Base-by-base conservation (phyloP, 1,140 invertebrate species). In the Neelides sp. region DNA sequence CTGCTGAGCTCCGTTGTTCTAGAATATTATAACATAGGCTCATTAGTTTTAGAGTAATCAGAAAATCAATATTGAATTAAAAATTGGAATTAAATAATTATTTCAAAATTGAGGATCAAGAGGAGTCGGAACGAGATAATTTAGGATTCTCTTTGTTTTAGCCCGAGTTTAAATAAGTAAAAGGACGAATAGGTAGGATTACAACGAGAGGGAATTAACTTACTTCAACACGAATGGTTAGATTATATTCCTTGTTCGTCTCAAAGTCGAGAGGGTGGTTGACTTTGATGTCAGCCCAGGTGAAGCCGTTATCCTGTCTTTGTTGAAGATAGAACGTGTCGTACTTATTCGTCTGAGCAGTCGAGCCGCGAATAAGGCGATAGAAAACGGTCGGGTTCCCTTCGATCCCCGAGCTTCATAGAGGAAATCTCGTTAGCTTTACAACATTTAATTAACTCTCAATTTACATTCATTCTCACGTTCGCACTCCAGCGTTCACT, bases 1-100 rank as follows among this genome's bases (percentile, higher is more conserved):
- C 72, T 94, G 89, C 65, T 93, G 89, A 37, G 86, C 85, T 50
- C 89, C 89, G 70, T 94, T 93, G 70, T 95, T 94, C 88, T 93
- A 62, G 50, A 54, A 49, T 17, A 45, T 28, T 44, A 50, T n/a
- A n/a, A n/a, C n/a, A n/a, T n/a, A n/a, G n/a, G n/a, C n/a, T n/a
- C n/a, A n/a, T n/a, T n/a, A n/a, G n/a, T n/a, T n/a, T n/a, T n/a
- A n/a, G n/a, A n/a, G n/a, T n/a, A n/a, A n/a, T n/a, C n/a, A n/a
- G n/a, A n/a, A n/a, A n/a, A n/a, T n/a, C n/a, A n/a, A n/a, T n/a
- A n/a, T n/a, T n/a, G n/a, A n/a, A n/a, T n/a, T n/a, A n/a, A n/a
- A n/a, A n/a, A n/a, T n/a, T n/a, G n/a, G n/a, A n/a, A n/a, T n/a
- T n/a, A n/a, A n/a, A n/a, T n/a, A n/a, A n/a, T n/a, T n/a, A n/a